Percentiles rank a stretch among this genome's conserved stretches.
phyloP scores from a whole-genome alignment of 1,140 invertebrate species.

The Pygmarrhopalites habei region DNA sequence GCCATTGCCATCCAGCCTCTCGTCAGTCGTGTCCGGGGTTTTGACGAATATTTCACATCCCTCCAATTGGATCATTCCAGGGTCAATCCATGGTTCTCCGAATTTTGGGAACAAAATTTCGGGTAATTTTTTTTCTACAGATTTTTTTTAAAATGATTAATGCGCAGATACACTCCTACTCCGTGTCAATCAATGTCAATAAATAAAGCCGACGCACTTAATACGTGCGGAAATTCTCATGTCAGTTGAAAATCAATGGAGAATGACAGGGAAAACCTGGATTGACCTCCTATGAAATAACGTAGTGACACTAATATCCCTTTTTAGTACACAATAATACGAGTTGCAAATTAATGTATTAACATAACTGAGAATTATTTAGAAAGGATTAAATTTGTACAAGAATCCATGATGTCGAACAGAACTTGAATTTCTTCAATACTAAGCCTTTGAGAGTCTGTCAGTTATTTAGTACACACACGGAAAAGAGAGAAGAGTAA shows the following conservation, averaged over 20 bases:
- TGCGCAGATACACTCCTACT: neutral
- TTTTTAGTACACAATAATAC: too few relatives aligned
- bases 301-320: too few relatives aligned
- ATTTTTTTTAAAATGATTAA: neutral
- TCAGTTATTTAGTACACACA: too few relatives aligned
- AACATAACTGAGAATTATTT: too few relatives aligned
- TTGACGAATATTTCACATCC: conserved; percentile 51
- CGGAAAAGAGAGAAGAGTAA: too few relatives aligned
- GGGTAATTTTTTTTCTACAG: conserved; percentile 40
- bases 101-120: conserved; percentile 59
- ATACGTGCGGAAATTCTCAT: neutral
- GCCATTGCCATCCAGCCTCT: conserved; percentile 53
- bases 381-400: too few relatives aligned
- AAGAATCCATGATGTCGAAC: too few relatives aligned
- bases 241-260: neutral
- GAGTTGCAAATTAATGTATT: too few relatives aligned
- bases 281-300: too few relatives aligned
- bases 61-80: conserved; percentile 42
- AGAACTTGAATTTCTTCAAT: too few relatives aligned
- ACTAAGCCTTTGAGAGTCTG: too few relatives aligned
- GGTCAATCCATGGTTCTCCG: conserved; percentile 55
- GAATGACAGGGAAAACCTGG: too few relatives aligned
- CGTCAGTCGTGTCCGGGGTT: conserved; percentile 46
- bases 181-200: neutral
- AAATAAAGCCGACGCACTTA: neutral